Evolutionary conservation across 2,888 invertebrate species (phyloP), one percentile per base, ranked within the genome.

Genomic region (Polyommatus iphigenia): DNA sequence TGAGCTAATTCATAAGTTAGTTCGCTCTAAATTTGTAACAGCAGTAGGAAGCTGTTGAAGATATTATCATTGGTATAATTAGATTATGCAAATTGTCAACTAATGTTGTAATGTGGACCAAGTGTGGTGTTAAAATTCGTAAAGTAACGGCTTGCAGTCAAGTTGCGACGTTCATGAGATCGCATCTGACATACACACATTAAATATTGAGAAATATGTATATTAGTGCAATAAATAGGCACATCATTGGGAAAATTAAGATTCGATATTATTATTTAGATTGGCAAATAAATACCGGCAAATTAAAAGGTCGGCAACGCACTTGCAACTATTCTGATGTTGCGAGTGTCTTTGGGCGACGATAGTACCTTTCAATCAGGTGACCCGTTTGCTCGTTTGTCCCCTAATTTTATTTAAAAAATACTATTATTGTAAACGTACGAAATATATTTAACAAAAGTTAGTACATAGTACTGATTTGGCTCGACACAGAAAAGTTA

Each of bases 81-180:
- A 13, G 24, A 62, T 24, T 62, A 62, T 4, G 62, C 13, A 62
- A 62, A 13, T 10, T 10, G 15, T 29, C 5, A 20, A 10, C 20
- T 3, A 67, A 29, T 67, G 29, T 32, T 18, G 67, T 13, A 67
- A 67, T 15, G 1, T 32, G 29, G 29, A 29, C 29, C 2, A 54
- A 46, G 4, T 41, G 72, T 72, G 73, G 73, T 73, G 73, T 73
- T 46, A 73, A 73, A 73, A 73, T 20, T 73, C 73, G 13, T 20
- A 73, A 73, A 41, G 46, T 73, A 73, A 73, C 73, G 73, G 73
- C 7, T 46, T 41, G 84, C 80, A 83, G 80, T 82, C 77, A 78
- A 81, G 79, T 82, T 80, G 79, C 76, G 81, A 79, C 79, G 81
- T 54, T 80, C 76, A 78, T 62, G 54, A 75, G 80, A 71, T 57